Conservation (phyloP, 2,113 vertebrate species). For the Takifugu bimaculatus region DNA sequence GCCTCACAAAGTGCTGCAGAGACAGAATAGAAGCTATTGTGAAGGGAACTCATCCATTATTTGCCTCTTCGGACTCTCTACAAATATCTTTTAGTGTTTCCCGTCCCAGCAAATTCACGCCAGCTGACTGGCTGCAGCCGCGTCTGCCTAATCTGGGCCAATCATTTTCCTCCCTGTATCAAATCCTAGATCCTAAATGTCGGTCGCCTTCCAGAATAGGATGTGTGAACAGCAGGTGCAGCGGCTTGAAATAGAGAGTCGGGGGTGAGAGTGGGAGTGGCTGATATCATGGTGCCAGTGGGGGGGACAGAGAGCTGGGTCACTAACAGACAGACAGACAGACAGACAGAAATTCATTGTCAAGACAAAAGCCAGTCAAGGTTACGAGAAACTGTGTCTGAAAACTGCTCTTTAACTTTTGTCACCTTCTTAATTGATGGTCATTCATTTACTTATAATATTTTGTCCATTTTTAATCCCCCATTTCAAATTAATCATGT, state of each 20-base stretch:
- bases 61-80: too few species aligned
- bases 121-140: constrained; percentile 12
- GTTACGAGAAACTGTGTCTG: constrained; percentile 2
- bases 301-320: constrained; percentile 21
- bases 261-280: constrained; percentile 14
- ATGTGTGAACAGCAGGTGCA: constrained; percentile 73
- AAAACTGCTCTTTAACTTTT: neutral
- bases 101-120: constrained; percentile 2
- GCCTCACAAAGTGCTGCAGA: too few species aligned
- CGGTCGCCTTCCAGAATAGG: constrained; percentile 52
- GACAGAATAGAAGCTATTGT: too few species aligned
- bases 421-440: too few species aligned
- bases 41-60: too few species aligned
- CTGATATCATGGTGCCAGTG: constrained; percentile 28
- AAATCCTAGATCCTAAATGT: constrained; percentile 47
- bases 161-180: constrained; percentile 15
- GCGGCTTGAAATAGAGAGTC: constrained; percentile 71
- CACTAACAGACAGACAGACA: constrained; percentile 17
- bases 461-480: neutral
- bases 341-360: constrained; percentile 20
- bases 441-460: too few species aligned
- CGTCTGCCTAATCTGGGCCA: constrained; percentile 6
- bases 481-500: too few species aligned
- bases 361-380: too few species aligned
- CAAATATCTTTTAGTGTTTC: too few species aligned